Evolutionary conservation across 2,113 vertebrate species (phyloP).

Genomic region (Tursiops truncatus): DNA sequence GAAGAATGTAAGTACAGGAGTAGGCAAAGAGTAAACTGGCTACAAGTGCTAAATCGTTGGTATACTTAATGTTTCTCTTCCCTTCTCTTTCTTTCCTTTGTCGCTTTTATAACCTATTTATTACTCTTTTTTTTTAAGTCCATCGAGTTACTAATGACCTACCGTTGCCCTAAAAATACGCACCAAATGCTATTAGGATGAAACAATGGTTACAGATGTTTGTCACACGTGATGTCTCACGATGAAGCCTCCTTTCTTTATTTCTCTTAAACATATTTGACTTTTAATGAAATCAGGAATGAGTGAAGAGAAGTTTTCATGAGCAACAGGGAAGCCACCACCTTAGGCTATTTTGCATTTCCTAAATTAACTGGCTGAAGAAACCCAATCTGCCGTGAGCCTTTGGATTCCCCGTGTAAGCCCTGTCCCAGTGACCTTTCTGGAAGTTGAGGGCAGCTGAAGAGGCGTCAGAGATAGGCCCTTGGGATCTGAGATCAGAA

Average conservation of each 20-base stretch:
- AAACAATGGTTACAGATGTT: conserved; percentile 53
- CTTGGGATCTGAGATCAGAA: neutral
- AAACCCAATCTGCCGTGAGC: neutral
- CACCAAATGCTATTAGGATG: conserved; percentile 47
- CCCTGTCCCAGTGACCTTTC: neutral
- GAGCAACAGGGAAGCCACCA: neutral
- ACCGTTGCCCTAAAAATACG: neutral
- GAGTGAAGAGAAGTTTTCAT: neutral
- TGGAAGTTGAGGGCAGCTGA: neutral
- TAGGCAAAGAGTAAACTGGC: neutral
- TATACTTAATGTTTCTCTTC: neutral
- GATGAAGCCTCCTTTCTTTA: conserved; percentile 59
- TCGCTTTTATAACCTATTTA: neutral
- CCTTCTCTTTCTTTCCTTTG: neutral
- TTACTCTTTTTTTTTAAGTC: neutral
- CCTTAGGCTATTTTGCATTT: neutral
- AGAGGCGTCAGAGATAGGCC: neutral
- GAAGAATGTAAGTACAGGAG: neutral
- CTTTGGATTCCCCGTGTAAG: neutral
- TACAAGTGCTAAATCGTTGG: neutral
- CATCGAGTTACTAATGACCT: neutral
- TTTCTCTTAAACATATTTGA: conserved; percentile 66
- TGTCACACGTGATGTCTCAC: conserved; percentile 67
- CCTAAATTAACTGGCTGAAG: neutral
- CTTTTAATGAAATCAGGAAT: conserved; percentile 55